Evolutionary conservation across 1,140 invertebrate species (phyloP), one percentile per base, ranked within the genome.

Genomic region (Drosophila ambigua): DNA sequence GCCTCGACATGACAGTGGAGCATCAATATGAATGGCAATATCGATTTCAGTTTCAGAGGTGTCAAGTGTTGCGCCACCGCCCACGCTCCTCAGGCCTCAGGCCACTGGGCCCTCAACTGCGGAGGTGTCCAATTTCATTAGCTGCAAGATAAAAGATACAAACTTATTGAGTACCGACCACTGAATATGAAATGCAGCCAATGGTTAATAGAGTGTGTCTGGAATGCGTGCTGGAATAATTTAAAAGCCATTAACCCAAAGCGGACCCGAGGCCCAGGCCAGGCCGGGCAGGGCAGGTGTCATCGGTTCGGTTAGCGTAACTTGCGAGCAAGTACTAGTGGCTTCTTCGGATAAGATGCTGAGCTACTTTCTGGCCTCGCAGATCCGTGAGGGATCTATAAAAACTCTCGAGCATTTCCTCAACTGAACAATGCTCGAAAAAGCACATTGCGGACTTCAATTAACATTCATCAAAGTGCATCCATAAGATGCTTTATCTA

Each of bases 381-480:
- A 82, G 35, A 82, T 85, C 81, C 83, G 78, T 78, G 35, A 77
- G 68, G 78, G 74, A 85, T 80, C 45, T 50, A 62, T 6, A 61
- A 53, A 59, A 69, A 59, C 51, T 61, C 20, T 60, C 45, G 49
- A 52, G 58, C 66, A 81, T 73, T 81, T 81, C 77, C 71, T 59
- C 51, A 57, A 69, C 39, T 50, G 43, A 81, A 74, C 57, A 74
- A 78, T 78, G 52, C 79, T 74, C 64, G 60, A 72, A 71, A 39
- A 75, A 88, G 71, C 62, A 63, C 62, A 53, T 72, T 48, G 62
- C 53, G 68, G 48, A 68, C 69, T 75, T 87, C 78, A 87, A 85
- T 85, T 85, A 87, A 82, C 78, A 87, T 77, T 77, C 82, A 87
- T 78, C 74, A 87, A 77, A 85, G 76, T 72, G 80, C 80, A 83